Evolutionary conservation across 2,797 vertebrate genomes (phyloP), one percentile per base, ranked within the genome.

Genomic region (Smutsia temminckii): DNA sequence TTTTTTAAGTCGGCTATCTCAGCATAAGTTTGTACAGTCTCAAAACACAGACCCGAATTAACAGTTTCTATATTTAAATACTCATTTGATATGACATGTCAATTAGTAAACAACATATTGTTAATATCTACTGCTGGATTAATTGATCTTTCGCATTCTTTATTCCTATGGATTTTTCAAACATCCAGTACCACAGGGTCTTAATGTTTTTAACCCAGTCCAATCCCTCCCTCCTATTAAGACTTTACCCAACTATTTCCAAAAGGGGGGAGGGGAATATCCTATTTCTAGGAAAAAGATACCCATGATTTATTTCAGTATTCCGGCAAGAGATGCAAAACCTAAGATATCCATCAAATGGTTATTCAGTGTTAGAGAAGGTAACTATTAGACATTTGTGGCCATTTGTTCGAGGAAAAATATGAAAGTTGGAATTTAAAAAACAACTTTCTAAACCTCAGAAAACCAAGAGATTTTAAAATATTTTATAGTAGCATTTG

Each of bases 261-360:
- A 25, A 59, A 53, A 61, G 42, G 46, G 46, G 46, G 46, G 17
- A 3, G 10, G 8, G n/a, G 21, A 29, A 1, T 74, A 79, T 66
- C 32, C 20, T 83, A 51, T 85, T 72, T 94, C 37, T 46, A 92
- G 25, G 53, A 71, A 89, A 96, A 86, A n/a, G 46, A 66, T 61
- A 85, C 42, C 51, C n/a, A 79, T 25, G 59, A n/a, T 89, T 92
- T 89, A 90, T 93, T 94, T 92, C 53, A 90, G 46, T 59, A 95
- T 85, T 91, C 57, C 89, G 34, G 53, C 93, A 17, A 95, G 37
- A 95, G 75, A 91, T 66, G 23, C 92, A 93, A 92, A 94, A 49
- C 59, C 71, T 86, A 93, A 87, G 49, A 27, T 57, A 85, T 63
- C 51, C 20, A 80, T 89, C 57, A 85, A 94, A 53, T 74, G 37